Evolutionary conservation across 2,113 vertebrate genomes (phyloP), one percentile per base, ranked within the genome.

Genomic region (human (Homo sapiens)): DNA sequence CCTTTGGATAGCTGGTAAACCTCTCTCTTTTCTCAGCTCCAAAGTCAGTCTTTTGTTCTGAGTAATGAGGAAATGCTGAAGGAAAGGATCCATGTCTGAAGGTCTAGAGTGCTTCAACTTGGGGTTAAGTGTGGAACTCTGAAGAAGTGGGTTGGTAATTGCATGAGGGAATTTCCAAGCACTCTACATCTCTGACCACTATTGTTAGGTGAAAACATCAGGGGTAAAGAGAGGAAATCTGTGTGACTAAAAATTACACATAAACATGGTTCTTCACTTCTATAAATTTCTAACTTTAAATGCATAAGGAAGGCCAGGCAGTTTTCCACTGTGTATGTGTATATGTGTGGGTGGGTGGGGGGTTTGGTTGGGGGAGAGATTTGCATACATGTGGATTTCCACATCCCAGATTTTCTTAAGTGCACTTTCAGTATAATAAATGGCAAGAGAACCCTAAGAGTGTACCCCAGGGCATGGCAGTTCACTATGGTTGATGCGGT

Each of bases 1-100:
- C 55, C 50, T 90, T 95, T 68, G 38, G 48, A 43, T 55, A 84
- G 87, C 90, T 70, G 55, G 83, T 66, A 57, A 80, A 83, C 45
- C 20, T 94, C 70, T 27, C 40, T 83, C 48, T 40, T 30, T 1
- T 38, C 6, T 66, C 9, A 61, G 23, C 43, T 43, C 1, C 2
- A 5, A 38, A 57, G 14, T 17, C 3, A 14, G 13, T 66, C 40
- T 64, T 88, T 64, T 9, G 2, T 66, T 85, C 76, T 78, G 40
- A 72, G 57, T 8, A 70, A 35, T 2, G 32, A 82, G 72, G 35
- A 93, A 70, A 45, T 7, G 30, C 3, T 17, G 30, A 76, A 32
- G 13, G 76, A 66, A 59, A 78, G 72, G 20, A 78, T 16, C 9
- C 3, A 1, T 27, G 7, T 23, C 45, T 20, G 32, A 48, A 81